These are phyloP conservation scores for Burhinus bistriatus DNA, from an alignment of 2,113 vertebrate species.

Conservation along the genomic window DNA sequence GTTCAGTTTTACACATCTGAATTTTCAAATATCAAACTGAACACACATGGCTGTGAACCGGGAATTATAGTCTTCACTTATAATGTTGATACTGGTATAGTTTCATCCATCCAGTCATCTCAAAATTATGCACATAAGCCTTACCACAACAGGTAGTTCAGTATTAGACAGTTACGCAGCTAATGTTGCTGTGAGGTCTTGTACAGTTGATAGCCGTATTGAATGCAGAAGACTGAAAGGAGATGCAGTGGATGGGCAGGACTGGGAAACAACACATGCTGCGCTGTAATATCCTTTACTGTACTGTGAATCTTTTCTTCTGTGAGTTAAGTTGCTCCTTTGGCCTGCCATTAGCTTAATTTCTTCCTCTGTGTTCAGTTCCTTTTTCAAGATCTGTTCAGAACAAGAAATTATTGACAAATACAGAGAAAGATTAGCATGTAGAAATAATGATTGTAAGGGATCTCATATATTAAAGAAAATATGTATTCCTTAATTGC, in stretches of 20 bases:
- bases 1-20: not conserved
- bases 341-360: not conserved
- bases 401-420: not conserved
- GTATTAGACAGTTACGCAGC: not conserved
- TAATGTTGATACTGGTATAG: not conserved
- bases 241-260: not conserved
- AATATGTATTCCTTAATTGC: not conserved
- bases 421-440: not conserved
- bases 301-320: not conserved
- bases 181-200: not conserved
- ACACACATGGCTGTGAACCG: not conserved
- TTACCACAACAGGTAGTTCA: not conserved
- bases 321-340: not conserved
- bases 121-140: not conserved
- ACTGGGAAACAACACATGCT: not conserved
- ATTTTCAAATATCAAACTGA: not conserved
- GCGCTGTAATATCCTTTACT: not conserved
- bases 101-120: not conserved
- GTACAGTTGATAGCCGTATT: not conserved
- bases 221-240: not conserved
- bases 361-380: not conserved
- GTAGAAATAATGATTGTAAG: not conserved
- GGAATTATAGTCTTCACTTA: not conserved
- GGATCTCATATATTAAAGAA: not conserved
- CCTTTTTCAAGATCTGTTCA: not conserved